Conservation (phyloP, 2,797 vertebrate species). For the Sebastes cheni region DNA sequence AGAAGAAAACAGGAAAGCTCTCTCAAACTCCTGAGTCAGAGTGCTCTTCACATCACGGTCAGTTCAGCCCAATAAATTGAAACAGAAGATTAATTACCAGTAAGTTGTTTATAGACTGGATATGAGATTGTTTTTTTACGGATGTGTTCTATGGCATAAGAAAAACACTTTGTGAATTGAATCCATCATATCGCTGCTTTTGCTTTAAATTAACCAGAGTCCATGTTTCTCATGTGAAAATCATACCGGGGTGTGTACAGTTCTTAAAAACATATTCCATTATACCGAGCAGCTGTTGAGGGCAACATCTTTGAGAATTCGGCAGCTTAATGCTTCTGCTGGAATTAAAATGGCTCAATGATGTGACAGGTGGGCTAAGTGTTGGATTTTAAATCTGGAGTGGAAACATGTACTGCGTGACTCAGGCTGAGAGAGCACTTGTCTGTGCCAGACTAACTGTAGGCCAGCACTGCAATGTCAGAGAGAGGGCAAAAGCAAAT, state of each 20-base stretch:
- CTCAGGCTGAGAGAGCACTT: conserved; percentile 66
- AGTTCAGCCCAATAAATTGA: conserved; percentile 26
- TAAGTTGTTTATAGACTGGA: background rate
- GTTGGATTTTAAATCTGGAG: conserved; percentile 52
- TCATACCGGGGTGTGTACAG: background rate
- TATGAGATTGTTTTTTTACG: background rate
- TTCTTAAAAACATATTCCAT: conserved; percentile 8
- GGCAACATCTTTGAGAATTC: conserved; percentile 44
- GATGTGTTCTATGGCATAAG: conserved; percentile 3
- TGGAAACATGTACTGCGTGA: conserved; percentile 59
- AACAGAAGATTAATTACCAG: conserved; percentile 11
- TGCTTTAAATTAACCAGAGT: conserved; percentile 3
- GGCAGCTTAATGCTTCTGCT: conserved; percentile 57
- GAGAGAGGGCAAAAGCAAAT: conserved; percentile 49
- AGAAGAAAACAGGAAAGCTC: conserved; percentile 53
- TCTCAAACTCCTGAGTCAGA: conserved; percentile 66
- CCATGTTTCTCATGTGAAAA: background rate
- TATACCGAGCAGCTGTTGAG: conserved; percentile 49
- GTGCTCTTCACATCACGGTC: conserved; percentile 34
- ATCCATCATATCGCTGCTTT: conserved; percentile 8
- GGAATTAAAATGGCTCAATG: conserved; percentile 49
- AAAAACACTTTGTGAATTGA: conserved; percentile 8
- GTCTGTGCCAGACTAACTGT: conserved; percentile 49
- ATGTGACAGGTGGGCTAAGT: conserved; percentile 34
- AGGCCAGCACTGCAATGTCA: conserved; percentile 56